Conservation (phyloP, 2,888 invertebrate species). For the Electrophaes corylata region DNA sequence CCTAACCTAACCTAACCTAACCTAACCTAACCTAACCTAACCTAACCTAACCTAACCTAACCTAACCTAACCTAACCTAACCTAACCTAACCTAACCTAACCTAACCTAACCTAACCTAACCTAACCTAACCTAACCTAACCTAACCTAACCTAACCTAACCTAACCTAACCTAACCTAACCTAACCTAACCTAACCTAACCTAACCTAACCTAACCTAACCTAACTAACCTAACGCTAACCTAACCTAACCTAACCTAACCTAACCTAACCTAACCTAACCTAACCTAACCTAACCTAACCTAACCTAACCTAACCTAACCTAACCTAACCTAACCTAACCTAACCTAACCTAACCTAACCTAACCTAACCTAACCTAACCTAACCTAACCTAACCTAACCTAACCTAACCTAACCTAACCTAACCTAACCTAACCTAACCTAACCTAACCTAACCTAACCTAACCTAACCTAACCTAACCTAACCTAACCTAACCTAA, state of each 20-base stretch:
- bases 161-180: conserved; percentile 30
- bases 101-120: conserved; percentile 30
- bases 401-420: conserved; percentile 32
- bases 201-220: conserved; percentile 29
- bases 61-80: conserved; percentile 32
- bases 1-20: conserved; percentile 30
- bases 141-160: conserved; percentile 29
- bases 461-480: conserved; percentile 36
- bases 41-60: conserved; percentile 34
- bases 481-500: conserved; percentile 37
- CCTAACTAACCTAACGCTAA: conserved; percentile 32
- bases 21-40: conserved; percentile 38
- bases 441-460: conserved; percentile 25
- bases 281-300: conserved; percentile 26
- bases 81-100: conserved; percentile 35
- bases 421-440: conserved; percentile 35
- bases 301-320: conserved; percentile 34
- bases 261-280: conserved; percentile 27
- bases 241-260: conserved; percentile 27
- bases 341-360: conserved; percentile 35
- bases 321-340: conserved; percentile 24
- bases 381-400: conserved; percentile 30
- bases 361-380: conserved; percentile 31
- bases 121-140: conserved; percentile 28
- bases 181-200: conserved; percentile 29